These are phyloP conservation scores for Syngnathoides biaculeatus DNA, from an alignment of 2,113 vertebrate genomes.

Conservation along the genomic window DNA sequence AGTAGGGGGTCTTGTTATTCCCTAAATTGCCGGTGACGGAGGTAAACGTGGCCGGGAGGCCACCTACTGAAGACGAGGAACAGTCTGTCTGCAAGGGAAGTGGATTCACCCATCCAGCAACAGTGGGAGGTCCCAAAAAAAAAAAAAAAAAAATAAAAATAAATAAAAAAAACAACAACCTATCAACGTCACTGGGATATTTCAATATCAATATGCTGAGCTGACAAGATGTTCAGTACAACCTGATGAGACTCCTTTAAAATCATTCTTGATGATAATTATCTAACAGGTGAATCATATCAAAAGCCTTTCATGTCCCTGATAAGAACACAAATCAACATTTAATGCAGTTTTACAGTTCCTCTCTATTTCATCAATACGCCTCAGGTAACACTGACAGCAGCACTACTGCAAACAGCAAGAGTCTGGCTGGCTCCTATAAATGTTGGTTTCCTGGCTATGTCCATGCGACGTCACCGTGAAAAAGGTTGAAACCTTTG, in stretches of 20 bases:
- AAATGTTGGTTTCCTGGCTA: too few relatives aligned
- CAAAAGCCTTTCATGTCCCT: background rate
- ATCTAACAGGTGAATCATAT: background rate
- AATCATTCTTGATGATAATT: background rate
- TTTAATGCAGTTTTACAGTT: background rate
- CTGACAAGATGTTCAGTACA: background rate
- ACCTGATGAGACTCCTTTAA: background rate
- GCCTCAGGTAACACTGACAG: too few relatives aligned
- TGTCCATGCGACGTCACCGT: too few relatives aligned
- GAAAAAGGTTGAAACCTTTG: too few relatives aligned
- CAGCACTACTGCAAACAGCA: too few relatives aligned
- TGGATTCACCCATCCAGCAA: conserved; percentile 36
- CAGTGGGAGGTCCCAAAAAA: conserved; percentile 11
- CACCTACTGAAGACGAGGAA: conserved; percentile 22
- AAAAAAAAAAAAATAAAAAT: too few relatives aligned
- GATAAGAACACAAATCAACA: background rate
- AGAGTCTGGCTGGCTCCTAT: too few relatives aligned
- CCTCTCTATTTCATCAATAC: background rate
- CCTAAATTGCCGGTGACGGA: conserved; percentile 45
- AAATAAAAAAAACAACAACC: conserved; percentile 2
- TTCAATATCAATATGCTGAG: background rate
- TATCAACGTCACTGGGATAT: conserved; percentile 1
- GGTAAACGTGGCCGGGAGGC: conserved; percentile 28
- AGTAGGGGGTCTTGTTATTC: conserved; percentile 57
- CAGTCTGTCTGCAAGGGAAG: conserved; percentile 41